Conservation (phyloP, 1,140 invertebrate species). For the Papilio aristodemus region DNA sequence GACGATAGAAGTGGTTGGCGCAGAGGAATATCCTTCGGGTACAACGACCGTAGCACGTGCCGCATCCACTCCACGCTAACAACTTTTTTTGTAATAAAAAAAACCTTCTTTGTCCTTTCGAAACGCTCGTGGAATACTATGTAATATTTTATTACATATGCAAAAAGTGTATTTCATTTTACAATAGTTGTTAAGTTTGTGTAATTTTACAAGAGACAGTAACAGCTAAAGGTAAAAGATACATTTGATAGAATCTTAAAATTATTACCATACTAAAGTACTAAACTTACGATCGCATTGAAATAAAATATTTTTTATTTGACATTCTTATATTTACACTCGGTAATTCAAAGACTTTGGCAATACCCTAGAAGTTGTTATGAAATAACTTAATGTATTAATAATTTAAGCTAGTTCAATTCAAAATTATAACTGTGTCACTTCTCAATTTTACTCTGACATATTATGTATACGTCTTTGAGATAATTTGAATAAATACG, state of each 20-base stretch:
- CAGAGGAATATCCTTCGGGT: constrained; percentile 3
- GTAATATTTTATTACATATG: constrained; percentile 5
- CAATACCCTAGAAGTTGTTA: no score
- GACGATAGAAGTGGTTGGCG: neutral
- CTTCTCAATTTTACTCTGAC: no score
- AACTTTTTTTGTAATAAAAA: neutral
- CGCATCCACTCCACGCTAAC: neutral
- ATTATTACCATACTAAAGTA: no score
- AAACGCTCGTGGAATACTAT: neutral
- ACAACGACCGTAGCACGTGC: neutral
- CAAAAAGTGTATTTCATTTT: neutral
- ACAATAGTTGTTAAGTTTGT: neutral
- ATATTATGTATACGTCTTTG: no score
- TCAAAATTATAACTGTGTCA: no score
- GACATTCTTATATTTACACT: no score
- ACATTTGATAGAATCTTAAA: neutral
- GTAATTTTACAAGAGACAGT: neutral
- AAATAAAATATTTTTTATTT: no score
- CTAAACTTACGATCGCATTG: no score
- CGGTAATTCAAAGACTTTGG: no score
- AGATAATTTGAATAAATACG: no score
- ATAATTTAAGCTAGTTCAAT: no score
- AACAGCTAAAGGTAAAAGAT: neutral
- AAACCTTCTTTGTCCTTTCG: neutral
- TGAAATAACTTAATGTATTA: no score